Evolutionary conservation across 2,113 vertebrate species (phyloP).

Genomic region (Heterocephalus glaber): DNA sequence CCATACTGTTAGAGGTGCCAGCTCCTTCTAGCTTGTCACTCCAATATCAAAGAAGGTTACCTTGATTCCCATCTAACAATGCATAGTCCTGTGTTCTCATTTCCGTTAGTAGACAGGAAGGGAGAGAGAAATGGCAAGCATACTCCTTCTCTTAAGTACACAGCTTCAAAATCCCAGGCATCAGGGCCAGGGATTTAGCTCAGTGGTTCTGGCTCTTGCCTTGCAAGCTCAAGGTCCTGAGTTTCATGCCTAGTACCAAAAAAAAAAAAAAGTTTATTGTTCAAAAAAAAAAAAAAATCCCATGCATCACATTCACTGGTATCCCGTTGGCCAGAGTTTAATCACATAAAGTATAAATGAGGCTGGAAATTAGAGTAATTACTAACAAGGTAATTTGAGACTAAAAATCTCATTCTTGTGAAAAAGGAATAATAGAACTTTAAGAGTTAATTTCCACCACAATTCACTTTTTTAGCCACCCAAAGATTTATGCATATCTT

Average conservation of each 20-base stretch:
- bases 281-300: no score
- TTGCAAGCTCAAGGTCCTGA: no score
- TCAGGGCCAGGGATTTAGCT: no score
- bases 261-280: no score
- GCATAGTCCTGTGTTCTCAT: neutral
- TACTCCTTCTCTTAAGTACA: neutral
- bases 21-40: neutral
- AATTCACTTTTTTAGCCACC: neutral
- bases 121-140: neutral
- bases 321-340: neutral
- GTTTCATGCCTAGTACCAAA: no score
- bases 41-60: neutral
- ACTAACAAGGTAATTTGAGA: neutral
- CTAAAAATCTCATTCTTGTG: neutral
- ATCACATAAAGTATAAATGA: neutral
- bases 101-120: neutral
- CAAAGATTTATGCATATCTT: neutral
- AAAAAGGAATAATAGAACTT: neutral
- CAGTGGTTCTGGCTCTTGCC: no score
- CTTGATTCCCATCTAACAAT: neutral
- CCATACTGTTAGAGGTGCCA: neutral
- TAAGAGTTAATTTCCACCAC: neutral
- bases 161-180: neutral
- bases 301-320: neutral
- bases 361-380: neutral